A percentile compares a stretch with the other conserved stretches of the same genome.
These are phyloP conservation scores for Chlorospingus semifuscus DNA, from an alignment of 2,797 vertebrate genomes.

Conservation along the genomic window DNA sequence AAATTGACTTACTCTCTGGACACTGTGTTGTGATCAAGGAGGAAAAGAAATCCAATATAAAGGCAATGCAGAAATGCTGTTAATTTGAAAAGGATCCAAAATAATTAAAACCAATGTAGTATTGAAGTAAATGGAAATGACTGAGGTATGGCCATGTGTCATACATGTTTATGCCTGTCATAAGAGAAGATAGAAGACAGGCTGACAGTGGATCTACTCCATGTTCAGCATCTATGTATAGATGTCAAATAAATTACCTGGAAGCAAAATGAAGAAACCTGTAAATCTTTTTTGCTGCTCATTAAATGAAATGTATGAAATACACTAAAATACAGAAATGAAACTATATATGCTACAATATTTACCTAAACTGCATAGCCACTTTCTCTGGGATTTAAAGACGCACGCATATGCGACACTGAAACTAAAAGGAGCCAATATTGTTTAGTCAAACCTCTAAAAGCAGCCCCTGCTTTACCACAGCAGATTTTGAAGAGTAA, in stretches of 20 bases:
- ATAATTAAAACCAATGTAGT: neutral
- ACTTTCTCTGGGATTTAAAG: neutral
- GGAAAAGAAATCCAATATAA: neutral
- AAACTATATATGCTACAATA: neutral
- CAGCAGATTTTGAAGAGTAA: neutral
- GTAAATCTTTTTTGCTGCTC: neutral
- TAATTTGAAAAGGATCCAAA: slow-evolving; percentile 1
- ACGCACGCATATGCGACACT: fast-evolving
- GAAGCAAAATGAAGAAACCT: neutral
- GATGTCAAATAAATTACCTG: slow-evolving; percentile 16
- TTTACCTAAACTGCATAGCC: neutral
- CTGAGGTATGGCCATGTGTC: neutral
- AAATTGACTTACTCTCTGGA: neutral
- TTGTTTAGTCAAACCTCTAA: neutral
- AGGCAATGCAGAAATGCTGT: neutral
- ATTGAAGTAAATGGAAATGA: slow-evolving; percentile 8
- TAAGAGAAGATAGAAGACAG: neutral
- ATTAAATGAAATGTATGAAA: neutral
- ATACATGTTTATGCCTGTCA: neutral
- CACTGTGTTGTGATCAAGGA: neutral
- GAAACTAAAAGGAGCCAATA: neutral
- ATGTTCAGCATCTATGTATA: neutral
- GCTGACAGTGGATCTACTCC: neutral
- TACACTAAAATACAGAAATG: neutral
- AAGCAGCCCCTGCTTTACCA: neutral